phyloP scores from a whole-genome alignment of 2,888 invertebrate genomes.

The Cecidostiba fungosa region DNA sequence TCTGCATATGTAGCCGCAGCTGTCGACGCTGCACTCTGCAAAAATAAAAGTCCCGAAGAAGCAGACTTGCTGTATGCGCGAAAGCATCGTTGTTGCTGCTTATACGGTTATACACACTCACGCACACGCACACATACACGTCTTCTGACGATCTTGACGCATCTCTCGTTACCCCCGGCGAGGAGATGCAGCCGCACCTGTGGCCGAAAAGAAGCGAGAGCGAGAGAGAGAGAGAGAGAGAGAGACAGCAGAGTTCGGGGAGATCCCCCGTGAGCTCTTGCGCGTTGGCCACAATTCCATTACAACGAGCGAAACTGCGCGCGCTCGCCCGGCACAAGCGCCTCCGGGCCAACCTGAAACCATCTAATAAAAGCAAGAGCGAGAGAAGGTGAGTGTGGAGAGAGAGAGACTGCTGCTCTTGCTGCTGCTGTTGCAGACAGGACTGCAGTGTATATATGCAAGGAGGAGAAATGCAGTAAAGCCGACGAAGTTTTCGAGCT shows the following conservation, averaged over 20 bases:
- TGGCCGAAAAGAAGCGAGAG: conserved; percentile 35
- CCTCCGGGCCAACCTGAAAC: conserved; percentile 17
- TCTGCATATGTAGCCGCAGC: not conserved
- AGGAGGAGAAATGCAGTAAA: conserved; percentile 2
- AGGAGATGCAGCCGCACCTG: conserved; percentile 49
- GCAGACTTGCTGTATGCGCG: not conserved
- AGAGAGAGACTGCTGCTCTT: not conserved
- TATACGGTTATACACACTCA: conserved; percentile 6
- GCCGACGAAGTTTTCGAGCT: conserved; percentile 22
- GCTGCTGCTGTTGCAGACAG: not conserved
- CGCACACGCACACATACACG: not conserved
- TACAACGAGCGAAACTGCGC: conserved; percentile 55
- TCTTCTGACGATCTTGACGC: conserved; percentile 35
- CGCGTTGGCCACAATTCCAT: conserved; percentile 51
- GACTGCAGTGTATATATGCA: not conserved
- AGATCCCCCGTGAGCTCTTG: conserved; percentile 8
- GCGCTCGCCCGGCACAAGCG: not conserved
- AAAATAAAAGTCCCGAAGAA: not conserved
- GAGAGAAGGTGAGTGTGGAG: not conserved
- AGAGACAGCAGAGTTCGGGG: not conserved
- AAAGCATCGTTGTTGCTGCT: not conserved
- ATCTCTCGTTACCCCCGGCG: conserved; percentile 39
- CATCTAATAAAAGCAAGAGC: conserved; percentile 53
- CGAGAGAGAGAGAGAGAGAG: no score
- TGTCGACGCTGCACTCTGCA: not conserved